Base-by-base conservation (phyloP, 2,113 vertebrate genomes). In the Toxostoma redivivum region DNA sequence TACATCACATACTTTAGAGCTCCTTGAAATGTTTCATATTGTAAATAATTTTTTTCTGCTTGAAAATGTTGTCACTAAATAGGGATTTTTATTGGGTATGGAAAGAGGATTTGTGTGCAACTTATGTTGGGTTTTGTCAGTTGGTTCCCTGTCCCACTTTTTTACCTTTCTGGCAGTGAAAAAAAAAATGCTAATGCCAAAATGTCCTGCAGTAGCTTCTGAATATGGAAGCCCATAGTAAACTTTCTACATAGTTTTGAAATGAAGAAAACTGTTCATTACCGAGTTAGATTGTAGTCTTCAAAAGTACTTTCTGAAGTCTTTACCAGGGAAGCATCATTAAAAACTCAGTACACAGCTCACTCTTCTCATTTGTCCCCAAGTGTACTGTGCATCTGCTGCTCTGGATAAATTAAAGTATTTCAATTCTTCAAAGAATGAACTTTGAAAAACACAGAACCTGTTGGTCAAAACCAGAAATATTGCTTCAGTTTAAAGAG, bases 311-410 rank as follows among this genome's bases (percentile, higher is more conserved):
- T 42, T 93, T 97, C 85, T 96, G 91, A 97, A 97, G 70, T 92
- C 51, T 92, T 50, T 94, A 92, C 40, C 37, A 91, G 31, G 47
- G 81, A 96, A 97, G 81, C 8, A 85, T 93, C 31, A 96, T 97
- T 97, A 97, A 97, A 96, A 89, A 95, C 97, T 97, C 95, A 95
- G 22, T 81, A 57, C 45, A 94, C 33, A 97, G 86, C 77, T 96
- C 94, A 74, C 53, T 96, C 86, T 81, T 97, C 65, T 94, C 62
- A 82, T 96, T 96, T 95, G 88, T 97, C 81, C 85, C 95, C 66
- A 93, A 95, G 81, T 95, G 40, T n/a, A 67, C 27, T 86, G 8
- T 93, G 62, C 82, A 94, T 95, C 91, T 97, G 96, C 56, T 77
- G 35, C 86, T 97, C 51, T 94, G 82, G 96, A 94, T 95, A 96